phyloP scores from a whole-genome alignment of 2,888 invertebrate species.

The Cataglyphis rosenhaueri region DNA sequence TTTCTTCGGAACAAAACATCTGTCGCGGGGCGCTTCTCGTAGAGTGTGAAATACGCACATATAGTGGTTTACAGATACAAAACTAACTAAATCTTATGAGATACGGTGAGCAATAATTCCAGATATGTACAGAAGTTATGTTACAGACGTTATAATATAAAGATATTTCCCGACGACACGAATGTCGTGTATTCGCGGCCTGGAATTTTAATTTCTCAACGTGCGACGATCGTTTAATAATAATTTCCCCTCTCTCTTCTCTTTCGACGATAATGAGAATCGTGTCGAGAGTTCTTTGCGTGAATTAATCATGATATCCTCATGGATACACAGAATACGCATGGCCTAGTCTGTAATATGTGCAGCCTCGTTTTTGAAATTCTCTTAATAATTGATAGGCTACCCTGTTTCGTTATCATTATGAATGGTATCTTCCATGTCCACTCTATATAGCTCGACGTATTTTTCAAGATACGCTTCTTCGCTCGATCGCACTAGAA shows the following conservation, averaged over 20 bases:
- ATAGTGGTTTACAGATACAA: conserved; percentile 82
- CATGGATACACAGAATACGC: conserved; percentile 44
- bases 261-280: conserved; percentile 43
- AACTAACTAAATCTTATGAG: conserved; percentile 85
- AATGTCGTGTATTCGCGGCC: conserved; percentile 61
- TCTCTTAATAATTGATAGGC: conserved; percentile 84
- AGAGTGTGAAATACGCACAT: conserved; percentile 70
- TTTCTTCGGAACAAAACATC: conserved; percentile 44
- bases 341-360: conserved; percentile 54
- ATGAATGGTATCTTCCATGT: conserved; percentile 74
- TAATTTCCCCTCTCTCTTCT: conserved; percentile 1
- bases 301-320: conserved; percentile 39
- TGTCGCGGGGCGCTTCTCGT: conserved; percentile 54
- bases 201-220: conserved; percentile 51
- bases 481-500: conserved; percentile 37
- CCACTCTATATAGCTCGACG: conserved; percentile 68
- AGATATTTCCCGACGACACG: conserved; percentile 74
- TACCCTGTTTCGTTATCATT: conserved; percentile 85
- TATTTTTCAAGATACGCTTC: conserved; percentile 49
- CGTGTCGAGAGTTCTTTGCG: conserved; percentile 23
- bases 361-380: conserved; percentile 69
- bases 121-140: conserved; percentile 84
- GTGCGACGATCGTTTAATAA: conserved; percentile 57
- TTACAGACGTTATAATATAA: conserved; percentile 82
- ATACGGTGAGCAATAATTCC: conserved; percentile 85